Percentiles rank a stretch among this genome's conserved stretches.
These are phyloP conservation scores for Aegotheles bennettii DNA, from an alignment of 2,113 vertebrate species.

Conservation along the genomic window DNA sequence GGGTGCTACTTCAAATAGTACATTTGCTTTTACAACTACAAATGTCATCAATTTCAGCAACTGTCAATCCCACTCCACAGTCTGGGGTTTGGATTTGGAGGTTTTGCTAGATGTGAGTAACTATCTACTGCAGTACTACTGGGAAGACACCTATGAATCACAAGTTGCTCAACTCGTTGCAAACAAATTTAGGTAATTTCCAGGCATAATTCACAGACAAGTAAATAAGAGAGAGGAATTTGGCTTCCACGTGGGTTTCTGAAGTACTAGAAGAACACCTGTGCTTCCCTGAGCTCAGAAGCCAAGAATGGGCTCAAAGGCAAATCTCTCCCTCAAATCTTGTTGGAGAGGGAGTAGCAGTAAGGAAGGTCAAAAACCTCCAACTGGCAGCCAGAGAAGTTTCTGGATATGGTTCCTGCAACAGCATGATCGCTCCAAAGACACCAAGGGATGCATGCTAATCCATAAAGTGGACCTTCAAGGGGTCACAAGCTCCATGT, in stretches of 20 bases:
- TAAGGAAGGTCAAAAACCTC: neutral
- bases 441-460: neutral
- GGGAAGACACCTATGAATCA: constrained; percentile 41
- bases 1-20: neutral
- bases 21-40: neutral
- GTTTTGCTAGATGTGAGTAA: constrained; percentile 36
- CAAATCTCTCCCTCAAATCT: neutral
- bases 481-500: neutral
- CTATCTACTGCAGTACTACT: neutral
- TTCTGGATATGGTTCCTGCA: neutral
- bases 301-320: neutral
- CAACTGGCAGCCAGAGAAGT: neutral
- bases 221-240: neutral
- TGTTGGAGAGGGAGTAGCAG: neutral
- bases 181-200: constrained; percentile 22
- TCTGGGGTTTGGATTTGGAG: constrained; percentile 16
- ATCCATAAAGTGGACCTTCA: neutral
- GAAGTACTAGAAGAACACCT: neutral
- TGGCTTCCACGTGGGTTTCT: neutral
- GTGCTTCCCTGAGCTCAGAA: neutral
- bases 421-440: neutral
- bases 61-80: constrained; percentile 36
- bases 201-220: neutral
- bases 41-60: constrained; percentile 23
- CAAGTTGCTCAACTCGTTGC: neutral